These are phyloP conservation scores for Agrilus mali DNA, from an alignment of 2,888 invertebrate genomes.

Conservation along the genomic window DNA sequence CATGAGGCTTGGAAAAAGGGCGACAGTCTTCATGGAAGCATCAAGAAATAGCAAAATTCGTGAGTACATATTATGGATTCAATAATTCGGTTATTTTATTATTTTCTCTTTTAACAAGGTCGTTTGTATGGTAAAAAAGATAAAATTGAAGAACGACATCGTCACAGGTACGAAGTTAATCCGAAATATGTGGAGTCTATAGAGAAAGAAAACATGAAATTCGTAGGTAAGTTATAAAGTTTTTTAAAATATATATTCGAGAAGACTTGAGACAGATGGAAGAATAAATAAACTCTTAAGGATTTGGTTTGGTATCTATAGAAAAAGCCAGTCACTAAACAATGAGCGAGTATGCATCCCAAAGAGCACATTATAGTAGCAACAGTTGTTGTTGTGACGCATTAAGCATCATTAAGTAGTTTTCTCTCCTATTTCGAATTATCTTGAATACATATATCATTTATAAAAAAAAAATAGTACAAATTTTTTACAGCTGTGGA, in stretches of 20 bases:
- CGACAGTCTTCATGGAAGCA: constrained; percentile 60
- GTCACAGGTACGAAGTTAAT: constrained; percentile 97
- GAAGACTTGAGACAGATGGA: too few species aligned
- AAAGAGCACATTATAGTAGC: too few species aligned
- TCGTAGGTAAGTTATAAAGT: constrained; percentile 53
- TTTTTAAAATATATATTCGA: too few species aligned
- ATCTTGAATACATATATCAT: too few species aligned
- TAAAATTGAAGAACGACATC: constrained; percentile 83
- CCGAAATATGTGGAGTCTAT: constrained; percentile 68
- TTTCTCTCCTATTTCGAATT: too few species aligned
- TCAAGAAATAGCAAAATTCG: constrained; percentile 45
- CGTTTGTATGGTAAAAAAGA: constrained; percentile 67
- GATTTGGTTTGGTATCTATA: too few species aligned
- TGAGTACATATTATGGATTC: constrained; percentile 30
- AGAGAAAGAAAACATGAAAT: constrained; percentile 72
- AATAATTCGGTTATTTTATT: neutral
- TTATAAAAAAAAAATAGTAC: too few species aligned
- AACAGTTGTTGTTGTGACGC: too few species aligned
- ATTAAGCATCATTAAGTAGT: too few species aligned
- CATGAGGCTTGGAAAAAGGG: constrained; percentile 92
- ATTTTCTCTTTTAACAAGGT: constrained; percentile 34
- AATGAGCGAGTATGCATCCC: too few species aligned
- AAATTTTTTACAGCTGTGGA: constrained; percentile 45
- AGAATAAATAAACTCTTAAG: too few species aligned
- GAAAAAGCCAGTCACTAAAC: too few species aligned